These are phyloP conservation scores for Threskiornis aethiopicus DNA, from an alignment of 2,797 vertebrate species.

Conservation along the genomic window DNA sequence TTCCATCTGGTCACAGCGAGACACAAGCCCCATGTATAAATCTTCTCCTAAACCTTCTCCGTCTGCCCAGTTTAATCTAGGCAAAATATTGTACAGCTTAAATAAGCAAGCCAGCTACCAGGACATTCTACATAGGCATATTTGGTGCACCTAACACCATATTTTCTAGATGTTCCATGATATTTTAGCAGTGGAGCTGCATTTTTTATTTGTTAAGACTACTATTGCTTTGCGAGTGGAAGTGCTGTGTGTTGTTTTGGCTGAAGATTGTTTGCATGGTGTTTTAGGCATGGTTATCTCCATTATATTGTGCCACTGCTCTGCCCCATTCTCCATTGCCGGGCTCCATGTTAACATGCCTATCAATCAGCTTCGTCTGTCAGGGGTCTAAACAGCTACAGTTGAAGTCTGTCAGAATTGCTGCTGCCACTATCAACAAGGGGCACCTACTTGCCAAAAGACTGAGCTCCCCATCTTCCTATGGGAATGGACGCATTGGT, in stretches of 20 bases:
- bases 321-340: background rate
- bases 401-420: background rate
- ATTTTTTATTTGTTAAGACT: background rate
- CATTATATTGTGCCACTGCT: background rate
- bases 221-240: background rate
- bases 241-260: background rate
- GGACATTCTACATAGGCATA: background rate
- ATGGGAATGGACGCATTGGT: accelerated
- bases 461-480: background rate
- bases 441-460: background rate
- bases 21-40: background rate
- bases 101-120: background rate
- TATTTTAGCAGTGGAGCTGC: background rate
- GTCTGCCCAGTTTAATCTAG: background rate
- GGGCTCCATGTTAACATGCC: background rate
- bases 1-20: background rate
- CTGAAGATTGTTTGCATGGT: background rate
- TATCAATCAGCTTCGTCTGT: background rate
- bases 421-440: background rate
- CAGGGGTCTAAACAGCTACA: background rate
- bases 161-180: background rate
- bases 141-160: background rate
- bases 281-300: background rate
- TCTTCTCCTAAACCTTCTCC: background rate
- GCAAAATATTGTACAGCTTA: background rate